phyloP scores from a whole-genome alignment of 35 echinoderm and acorn worm species.

The Anneissia japonica region DNA sequence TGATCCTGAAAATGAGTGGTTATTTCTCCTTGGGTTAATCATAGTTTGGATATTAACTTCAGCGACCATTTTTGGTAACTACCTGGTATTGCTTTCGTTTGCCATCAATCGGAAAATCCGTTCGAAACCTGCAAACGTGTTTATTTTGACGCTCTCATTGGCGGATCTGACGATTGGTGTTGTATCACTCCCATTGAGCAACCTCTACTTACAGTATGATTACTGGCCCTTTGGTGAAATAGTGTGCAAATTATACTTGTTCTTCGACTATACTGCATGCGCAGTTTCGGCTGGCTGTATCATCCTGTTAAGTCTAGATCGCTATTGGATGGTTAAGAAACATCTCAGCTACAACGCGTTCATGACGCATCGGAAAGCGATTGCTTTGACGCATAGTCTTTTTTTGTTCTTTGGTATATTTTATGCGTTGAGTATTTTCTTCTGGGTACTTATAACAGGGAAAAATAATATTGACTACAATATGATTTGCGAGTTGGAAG shows the following conservation, averaged over 20 bases:
- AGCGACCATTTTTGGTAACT: conserved; percentile 22
- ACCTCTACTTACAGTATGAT: conserved; percentile 13
- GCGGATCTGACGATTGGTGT: conserved; percentile 38
- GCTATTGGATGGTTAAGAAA: conserved; percentile 26
- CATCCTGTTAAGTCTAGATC: conserved; percentile 38
- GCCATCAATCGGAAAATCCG: conserved; percentile 9
- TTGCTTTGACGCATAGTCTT: neutral
- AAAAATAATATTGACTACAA: conserved; percentile 6
- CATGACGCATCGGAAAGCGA: conserved; percentile 3
- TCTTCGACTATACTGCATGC: conserved; percentile 32
- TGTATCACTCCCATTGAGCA: conserved; percentile 23
- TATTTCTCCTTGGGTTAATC: too few relatives aligned
- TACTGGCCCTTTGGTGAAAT: conserved; percentile 27
- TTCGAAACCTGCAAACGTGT: conserved; percentile 24
- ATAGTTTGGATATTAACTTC: conserved; percentile 19
- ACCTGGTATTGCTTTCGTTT: conserved; percentile 15
- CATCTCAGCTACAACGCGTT: conserved; percentile 19
- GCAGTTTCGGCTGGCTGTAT: conserved; percentile 21
- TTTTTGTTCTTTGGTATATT: neutral
- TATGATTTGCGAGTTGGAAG: conserved; percentile 14
- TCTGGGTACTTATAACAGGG: neutral
- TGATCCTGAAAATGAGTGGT: too few relatives aligned
- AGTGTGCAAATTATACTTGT: conserved; percentile 17
- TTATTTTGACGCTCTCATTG: conserved; percentile 15
- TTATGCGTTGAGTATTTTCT: conserved; percentile 1